These are phyloP conservation scores for Atractosteus spatula DNA, from an alignment of 2,113 vertebrate species.

Conservation along the genomic window DNA sequence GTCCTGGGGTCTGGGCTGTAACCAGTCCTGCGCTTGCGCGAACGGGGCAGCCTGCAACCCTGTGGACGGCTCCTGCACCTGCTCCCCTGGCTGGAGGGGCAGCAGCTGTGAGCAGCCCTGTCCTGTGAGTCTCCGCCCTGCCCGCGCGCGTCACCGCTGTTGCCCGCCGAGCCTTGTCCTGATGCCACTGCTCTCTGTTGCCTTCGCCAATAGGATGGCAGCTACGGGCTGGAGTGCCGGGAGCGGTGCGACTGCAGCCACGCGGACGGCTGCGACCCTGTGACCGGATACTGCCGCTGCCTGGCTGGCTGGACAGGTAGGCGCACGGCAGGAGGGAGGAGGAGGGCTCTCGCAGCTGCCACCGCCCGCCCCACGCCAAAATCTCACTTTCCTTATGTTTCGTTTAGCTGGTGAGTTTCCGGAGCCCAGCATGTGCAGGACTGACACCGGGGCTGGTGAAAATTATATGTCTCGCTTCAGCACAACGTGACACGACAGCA, in stretches of 20 bases:
- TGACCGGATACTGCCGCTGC: constrained; percentile 90
- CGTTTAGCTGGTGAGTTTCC: too few relatives aligned
- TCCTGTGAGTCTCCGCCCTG: constrained; percentile 67
- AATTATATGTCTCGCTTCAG: too few relatives aligned
- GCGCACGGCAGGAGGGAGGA: constrained; percentile 8
- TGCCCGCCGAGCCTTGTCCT: too few relatives aligned
- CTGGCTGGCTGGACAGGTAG: constrained; percentile 95
- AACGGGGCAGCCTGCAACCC: constrained; percentile 87
- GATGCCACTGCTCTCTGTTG: not conserved
- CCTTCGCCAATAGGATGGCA: constrained; percentile 75
- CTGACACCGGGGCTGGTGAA: too few relatives aligned
- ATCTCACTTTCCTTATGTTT: too few relatives aligned
- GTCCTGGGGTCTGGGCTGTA: constrained; percentile 87
- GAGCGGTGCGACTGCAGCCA: constrained; percentile 91
- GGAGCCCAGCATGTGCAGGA: too few relatives aligned
- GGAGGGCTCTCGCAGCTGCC: too few relatives aligned
- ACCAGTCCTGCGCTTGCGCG: constrained; percentile 78
- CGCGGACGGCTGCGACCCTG: constrained; percentile 83
- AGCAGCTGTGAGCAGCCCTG: constrained; percentile 81
- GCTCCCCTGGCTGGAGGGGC: constrained; percentile 86
- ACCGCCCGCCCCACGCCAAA: too few relatives aligned
- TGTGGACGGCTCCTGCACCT: constrained; percentile 78
- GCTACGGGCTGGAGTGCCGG: constrained; percentile 85
- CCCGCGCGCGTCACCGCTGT: not conserved
- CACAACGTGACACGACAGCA: too few relatives aligned